A percentile compares a stretch with the other conserved stretches of the same genome.
These are phyloP conservation scores for Tokudaia tokunoshimensis DNA, from an alignment of 2,797 vertebrate genomes.

Conservation along the genomic window DNA sequence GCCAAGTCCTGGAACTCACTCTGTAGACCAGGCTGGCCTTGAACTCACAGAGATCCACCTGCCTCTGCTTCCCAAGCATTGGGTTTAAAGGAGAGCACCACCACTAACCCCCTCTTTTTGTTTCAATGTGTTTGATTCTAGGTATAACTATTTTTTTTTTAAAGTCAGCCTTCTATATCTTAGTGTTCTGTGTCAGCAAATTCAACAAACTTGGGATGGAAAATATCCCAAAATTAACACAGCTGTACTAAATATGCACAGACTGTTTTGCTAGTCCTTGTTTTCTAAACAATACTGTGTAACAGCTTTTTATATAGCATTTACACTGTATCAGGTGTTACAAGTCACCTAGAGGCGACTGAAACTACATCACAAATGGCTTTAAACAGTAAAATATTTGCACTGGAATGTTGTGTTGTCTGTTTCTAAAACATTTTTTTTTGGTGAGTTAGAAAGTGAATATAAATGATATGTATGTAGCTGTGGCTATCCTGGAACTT, in stretches of 20 bases:
- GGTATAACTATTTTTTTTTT: slow-evolving; percentile 5
- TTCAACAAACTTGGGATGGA: background rate
- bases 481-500: background rate
- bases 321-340: background rate
- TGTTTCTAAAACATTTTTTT: slow-evolving; percentile 45
- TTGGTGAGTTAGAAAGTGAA: background rate
- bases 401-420: slow-evolving; percentile 10
- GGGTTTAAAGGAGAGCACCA: too few relatives aligned
- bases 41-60: too few relatives aligned
- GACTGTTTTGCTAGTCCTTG: background rate
- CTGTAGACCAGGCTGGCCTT: too few relatives aligned
- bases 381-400: slow-evolving; percentile 29
- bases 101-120: background rate
- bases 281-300: background rate
- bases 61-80: too few relatives aligned
- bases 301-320: background rate
- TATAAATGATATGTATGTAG: background rate
- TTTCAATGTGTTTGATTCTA: background rate
- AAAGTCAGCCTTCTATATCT: background rate
- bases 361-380: background rate
- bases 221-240: background rate
- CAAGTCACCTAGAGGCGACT: background rate
- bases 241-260: background rate
- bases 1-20: too few relatives aligned
- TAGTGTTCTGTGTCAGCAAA: background rate